Percentiles rank a stretch among this genome's conserved stretches.
These are phyloP conservation scores for Solenopsis fugax DNA, from an alignment of 1,140 invertebrate genomes.

Conservation along the genomic window DNA sequence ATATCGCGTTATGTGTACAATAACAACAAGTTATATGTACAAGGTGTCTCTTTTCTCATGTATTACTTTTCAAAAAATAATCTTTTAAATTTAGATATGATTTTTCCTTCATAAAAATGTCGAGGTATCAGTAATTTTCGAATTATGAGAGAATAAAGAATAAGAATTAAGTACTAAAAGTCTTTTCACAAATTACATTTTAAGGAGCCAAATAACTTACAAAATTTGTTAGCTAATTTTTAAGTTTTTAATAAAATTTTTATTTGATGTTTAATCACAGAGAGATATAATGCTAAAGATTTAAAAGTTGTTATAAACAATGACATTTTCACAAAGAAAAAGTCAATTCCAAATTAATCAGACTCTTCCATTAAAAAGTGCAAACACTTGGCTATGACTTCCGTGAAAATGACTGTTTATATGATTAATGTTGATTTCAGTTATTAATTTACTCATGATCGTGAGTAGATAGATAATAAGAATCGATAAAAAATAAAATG, in stretches of 20 bases:
- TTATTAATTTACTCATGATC: background rate
- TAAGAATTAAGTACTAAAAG: background rate
- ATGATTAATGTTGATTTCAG: background rate
- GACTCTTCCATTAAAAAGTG: background rate
- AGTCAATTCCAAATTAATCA: background rate
- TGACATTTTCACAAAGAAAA: background rate
- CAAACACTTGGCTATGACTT: background rate
- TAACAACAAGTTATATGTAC: background rate
- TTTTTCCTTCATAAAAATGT: background rate
- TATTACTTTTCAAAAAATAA: background rate
- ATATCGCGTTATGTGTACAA: background rate
- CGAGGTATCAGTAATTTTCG: background rate
- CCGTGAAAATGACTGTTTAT: background rate
- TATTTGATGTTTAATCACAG: background rate
- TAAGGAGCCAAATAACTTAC: background rate
- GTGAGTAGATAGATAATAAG: background rate
- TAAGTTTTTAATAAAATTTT: background rate
- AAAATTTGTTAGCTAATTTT: conserved; percentile 6
- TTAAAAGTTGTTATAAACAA: background rate
- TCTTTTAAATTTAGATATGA: background rate
- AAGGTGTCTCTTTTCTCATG: background rate
- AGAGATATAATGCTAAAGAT: background rate
- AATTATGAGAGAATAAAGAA: background rate
- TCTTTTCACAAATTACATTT: background rate
- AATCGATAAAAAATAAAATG: background rate